Evolutionary conservation across 2,797 vertebrate species (phyloP), one percentile per base, ranked within the genome.

Genomic region (Danio aesculapii): DNA sequence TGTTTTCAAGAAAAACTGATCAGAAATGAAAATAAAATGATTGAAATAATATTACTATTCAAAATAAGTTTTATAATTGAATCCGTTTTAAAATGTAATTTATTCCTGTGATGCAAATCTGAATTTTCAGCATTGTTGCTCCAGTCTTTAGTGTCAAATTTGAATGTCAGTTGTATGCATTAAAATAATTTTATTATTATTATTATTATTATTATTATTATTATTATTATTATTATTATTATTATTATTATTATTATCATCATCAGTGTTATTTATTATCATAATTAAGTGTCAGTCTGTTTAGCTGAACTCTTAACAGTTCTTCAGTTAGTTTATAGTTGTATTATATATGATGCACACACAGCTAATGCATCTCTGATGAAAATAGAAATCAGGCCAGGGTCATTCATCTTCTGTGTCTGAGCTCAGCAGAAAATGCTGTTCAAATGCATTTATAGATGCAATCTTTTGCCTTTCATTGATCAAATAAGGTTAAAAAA

Each of bases 401-500:
- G 13, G 46, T 73, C 43, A 47, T 58, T 61, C 44, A n/a, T 61
- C 44, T 49, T 39, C 2, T 17, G 9, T 77, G 13, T 53, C 4
- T 59, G 8, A 41, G 11, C 7, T 53, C 49, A 4, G 21, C 52
- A 11, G 8, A 16, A 21, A 16, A 30, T 55, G 14, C 3, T 2
- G 6, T 17, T 4, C 30, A 4, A 64, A 4, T 47, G 39, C 61
- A 70, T 43, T 43, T 19, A 10, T 63, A 50, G 17, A 44, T 50
- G 13, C 47, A 76, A 8, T n/a, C 5, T 58, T 59, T 73, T 47
- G 53, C n/a, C 7, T 72, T 72, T 59, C 14, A 52, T 44, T 43
- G 13, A 58, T 19, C 47, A 43, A 14, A 6, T 21, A 66, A 8
- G 52, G 9, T 46, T 46, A 2, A 11, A 44, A 30, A 53, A 59